Conservation (phyloP, 30 jellyfish, hydroid and myxozoan species). For the Cassiopea xamachana region DNA sequence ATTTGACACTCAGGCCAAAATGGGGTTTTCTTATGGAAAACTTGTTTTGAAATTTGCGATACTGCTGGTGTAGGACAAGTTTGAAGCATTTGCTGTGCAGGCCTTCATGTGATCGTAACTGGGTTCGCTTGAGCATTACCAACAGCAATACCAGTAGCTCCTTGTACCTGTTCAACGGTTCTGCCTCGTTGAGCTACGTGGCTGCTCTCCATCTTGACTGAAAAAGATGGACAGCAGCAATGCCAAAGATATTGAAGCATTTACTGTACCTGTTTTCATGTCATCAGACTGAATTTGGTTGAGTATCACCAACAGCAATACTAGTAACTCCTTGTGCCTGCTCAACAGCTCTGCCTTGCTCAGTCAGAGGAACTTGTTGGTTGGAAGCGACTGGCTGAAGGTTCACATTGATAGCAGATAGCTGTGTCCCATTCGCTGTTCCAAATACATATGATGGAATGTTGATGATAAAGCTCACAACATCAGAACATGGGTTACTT, state of each 20-base stretch:
- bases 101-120: neutral
- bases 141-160: neutral
- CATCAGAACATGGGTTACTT: neutral
- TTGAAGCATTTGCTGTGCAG: neutral
- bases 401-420: neutral
- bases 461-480: neutral
- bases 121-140: neutral
- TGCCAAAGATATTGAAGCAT: neutral
- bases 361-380: neutral
- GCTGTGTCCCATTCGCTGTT: neutral
- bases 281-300: neutral
- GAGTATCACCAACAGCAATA: neutral
- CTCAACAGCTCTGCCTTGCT: neutral
- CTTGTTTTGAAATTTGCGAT: too few species aligned
- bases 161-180: neutral
- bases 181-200: neutral
- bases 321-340: neutral
- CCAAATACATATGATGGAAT: neutral
- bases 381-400: neutral
- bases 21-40: too few species aligned
- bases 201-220: too few species aligned
- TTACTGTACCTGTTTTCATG: neutral
- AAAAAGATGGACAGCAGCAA: too few species aligned
- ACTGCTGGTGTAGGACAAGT: neutral
- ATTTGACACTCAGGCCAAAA: too few species aligned